These are phyloP conservation scores for Peromyscus eremicus DNA, from an alignment of 2,797 vertebrate species.

Conservation along the genomic window DNA sequence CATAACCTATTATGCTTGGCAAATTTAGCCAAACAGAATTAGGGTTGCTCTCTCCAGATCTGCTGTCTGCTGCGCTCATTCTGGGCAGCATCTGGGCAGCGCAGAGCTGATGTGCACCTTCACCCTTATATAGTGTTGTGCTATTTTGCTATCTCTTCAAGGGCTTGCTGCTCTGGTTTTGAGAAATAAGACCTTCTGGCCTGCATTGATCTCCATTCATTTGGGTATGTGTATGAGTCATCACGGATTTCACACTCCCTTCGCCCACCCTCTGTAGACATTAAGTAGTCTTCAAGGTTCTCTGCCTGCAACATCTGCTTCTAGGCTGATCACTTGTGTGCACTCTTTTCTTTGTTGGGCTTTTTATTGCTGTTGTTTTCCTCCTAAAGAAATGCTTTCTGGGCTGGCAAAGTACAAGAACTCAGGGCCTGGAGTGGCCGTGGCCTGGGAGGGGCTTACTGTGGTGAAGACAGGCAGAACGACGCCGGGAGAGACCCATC, in stretches of 20 bases:
- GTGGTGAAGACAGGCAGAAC: not conserved
- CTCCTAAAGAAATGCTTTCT: not conserved
- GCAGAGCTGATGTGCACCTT: not conserved
- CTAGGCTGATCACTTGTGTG: not conserved
- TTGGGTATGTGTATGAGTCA: not conserved
- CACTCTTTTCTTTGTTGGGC: not conserved
- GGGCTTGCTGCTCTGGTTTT: not conserved
- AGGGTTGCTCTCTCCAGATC: slow-evolving; percentile 55
- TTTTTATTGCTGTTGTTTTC: not conserved
- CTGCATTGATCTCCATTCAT: not conserved
- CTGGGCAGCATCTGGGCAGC: not conserved
- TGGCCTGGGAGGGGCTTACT: not conserved
- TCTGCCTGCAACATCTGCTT: not conserved
- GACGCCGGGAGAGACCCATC: not conserved
- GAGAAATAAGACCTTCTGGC: not conserved
- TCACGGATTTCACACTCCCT: not conserved
- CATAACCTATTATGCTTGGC: slow-evolving; percentile 79
- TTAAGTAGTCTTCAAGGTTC: not conserved
- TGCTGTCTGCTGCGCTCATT: not conserved
- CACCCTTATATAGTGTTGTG: not conserved
- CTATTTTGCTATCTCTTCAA: not conserved
- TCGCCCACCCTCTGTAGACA: rapidly evolving
- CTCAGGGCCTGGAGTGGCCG: not conserved
- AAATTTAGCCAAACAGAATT: slow-evolving; percentile 65
- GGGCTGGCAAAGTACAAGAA: not conserved